Evolutionary conservation across 2,797 vertebrate species (phyloP).

Genomic region (Chaetodon trifasciatus): DNA sequence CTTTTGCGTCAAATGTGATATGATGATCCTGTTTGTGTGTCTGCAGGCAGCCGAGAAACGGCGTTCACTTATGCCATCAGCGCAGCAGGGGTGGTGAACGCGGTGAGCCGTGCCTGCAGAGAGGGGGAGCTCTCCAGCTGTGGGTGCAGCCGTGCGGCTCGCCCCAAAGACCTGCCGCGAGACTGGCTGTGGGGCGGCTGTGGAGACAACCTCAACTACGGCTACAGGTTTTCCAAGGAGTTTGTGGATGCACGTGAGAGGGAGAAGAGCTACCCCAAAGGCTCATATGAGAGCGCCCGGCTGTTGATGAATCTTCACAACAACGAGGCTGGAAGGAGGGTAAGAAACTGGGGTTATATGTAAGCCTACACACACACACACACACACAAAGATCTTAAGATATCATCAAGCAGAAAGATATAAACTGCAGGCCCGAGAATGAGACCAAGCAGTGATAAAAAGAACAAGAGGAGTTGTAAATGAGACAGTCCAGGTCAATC

Average conservation of each 20-base stretch:
- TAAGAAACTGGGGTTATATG: conserved; percentile 76
- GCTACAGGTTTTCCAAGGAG: conserved; percentile 97
- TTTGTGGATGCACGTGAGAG: conserved; percentile 98
- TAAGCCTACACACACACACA: background rate
- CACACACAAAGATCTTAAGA: background rate
- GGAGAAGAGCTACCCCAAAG: conserved; percentile 93
- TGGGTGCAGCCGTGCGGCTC: conserved; percentile 94
- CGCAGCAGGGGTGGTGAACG: conserved; percentile 95
- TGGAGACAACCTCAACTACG: conserved; percentile 97
- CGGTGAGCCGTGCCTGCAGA: conserved; percentile 95
- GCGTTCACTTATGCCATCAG: conserved; percentile 98
- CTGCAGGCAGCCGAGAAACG: conserved; percentile 94
- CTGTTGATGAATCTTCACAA: conserved; percentile 98
- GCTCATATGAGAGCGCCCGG: conserved; percentile 91
- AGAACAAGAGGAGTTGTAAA: conserved; percentile 22
- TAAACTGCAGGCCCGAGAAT: conserved; percentile 19
- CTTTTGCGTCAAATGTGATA: conserved; percentile 25
- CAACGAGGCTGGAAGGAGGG: conserved; percentile 95
- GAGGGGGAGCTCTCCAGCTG: conserved; percentile 98
- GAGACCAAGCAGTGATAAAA: conserved; percentile 26
- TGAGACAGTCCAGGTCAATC: conserved; percentile 66
- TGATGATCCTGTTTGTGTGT: conserved; percentile 40
- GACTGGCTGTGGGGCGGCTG: conserved; percentile 99
- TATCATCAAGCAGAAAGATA: background rate
- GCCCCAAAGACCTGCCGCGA: conserved; percentile 95